Conservation (phyloP, 2,888 invertebrate species). For the Acleris cristana region DNA sequence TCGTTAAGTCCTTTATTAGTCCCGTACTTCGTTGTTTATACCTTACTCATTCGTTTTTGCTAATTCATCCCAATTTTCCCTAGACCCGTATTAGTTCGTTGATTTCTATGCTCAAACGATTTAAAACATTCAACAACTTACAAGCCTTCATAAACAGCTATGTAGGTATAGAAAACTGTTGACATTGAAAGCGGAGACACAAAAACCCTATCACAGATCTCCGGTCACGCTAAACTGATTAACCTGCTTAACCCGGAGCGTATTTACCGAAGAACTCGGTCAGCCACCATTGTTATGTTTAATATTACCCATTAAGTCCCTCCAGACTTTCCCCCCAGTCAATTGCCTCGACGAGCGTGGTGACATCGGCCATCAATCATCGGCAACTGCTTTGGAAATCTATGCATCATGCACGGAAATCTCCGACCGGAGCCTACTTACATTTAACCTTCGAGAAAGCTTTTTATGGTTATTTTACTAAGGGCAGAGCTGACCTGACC, state of each 20-base stretch:
- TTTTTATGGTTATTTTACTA: conserved; percentile 32
- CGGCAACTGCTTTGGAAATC: conserved; percentile 25
- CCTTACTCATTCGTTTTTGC: no score
- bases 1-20: no score
- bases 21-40: no score
- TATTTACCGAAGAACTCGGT: conserved; percentile 29
- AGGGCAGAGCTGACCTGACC: conserved; percentile 20
- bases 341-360: conserved; percentile 22
- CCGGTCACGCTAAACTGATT: conserved; percentile 27
- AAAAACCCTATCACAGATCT: conserved; percentile 22
- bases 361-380: conserved; percentile 36
- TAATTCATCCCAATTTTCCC: no score
- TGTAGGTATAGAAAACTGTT: no score
- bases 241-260: conserved; percentile 26
- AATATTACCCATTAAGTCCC: conserved; percentile 22
- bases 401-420: conserved; percentile 28
- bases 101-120: no score
- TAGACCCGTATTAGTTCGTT: no score
- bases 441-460: conserved; percentile 12
- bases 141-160: no score
- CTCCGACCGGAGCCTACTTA: conserved; percentile 9
- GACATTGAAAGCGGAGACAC: not conserved
- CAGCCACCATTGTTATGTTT: conserved; percentile 31
- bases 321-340: conserved; percentile 32
- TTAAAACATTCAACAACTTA: no score